Percentiles rank a stretch among this genome's conserved stretches.
phyloP scores from a whole-genome alignment of 2,888 invertebrate genomes.

The Phania funesta region DNA sequence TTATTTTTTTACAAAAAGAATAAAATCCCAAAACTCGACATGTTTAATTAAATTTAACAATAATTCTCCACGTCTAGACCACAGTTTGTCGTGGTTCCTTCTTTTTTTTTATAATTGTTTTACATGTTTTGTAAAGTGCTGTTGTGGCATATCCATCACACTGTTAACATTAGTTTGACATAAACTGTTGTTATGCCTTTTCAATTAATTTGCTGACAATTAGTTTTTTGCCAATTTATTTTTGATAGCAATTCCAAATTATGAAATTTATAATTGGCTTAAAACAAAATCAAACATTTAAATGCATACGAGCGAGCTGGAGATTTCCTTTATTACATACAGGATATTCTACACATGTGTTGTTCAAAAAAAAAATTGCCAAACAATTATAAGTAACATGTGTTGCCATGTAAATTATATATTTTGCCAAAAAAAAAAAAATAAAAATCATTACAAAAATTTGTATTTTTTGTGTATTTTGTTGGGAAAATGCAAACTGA shows the following conservation, averaged over 20 bases:
- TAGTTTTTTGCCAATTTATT: neutral
- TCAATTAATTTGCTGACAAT: conserved; percentile 45
- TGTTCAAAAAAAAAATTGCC: conserved; percentile 25
- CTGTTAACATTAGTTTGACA: conserved; percentile 48
- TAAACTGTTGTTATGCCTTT: conserved; percentile 53
- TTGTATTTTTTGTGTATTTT: conserved; percentile 16
- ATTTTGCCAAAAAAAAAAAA: conserved; percentile 16
- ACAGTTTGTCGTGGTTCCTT: conserved; percentile 54
- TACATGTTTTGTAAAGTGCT: conserved; percentile 53
- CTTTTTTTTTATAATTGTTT: conserved; percentile 32
- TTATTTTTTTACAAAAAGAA: neutral
- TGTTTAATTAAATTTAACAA: conserved; percentile 61
- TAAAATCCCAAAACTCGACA: conserved; percentile 28
- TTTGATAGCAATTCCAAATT: conserved; percentile 11
- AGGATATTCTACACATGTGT: no score
- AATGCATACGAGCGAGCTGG: neutral
- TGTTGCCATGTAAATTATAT: conserved; percentile 48
- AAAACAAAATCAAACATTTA: conserved; percentile 34
- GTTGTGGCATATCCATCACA: conserved; percentile 48
- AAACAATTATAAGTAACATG: conserved; percentile 54
- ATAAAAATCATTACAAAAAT: conserved; percentile 18
- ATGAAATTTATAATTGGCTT: conserved; percentile 40
- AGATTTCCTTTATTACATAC: neutral
- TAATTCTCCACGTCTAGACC: conserved; percentile 60
- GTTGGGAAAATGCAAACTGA: conserved; percentile 18